phyloP scores from a whole-genome alignment of 2,888 invertebrate species.

The Julus scandinavius region DNA sequence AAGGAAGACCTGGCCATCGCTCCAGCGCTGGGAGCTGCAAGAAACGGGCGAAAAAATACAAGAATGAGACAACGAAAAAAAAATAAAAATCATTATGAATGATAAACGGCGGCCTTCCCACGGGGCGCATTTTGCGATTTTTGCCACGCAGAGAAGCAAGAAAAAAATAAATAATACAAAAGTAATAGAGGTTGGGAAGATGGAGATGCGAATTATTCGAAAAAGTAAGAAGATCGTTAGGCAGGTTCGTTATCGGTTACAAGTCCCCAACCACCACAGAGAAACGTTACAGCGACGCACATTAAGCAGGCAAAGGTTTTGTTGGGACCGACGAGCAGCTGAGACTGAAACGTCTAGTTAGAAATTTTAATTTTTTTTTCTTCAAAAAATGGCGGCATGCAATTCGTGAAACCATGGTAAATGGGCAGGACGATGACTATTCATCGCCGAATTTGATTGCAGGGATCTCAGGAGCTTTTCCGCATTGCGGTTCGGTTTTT shows the following conservation, averaged over 20 bases:
- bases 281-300: neutral
- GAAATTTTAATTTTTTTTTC: neutral
- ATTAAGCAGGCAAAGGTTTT: neutral
- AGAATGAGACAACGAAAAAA: conserved; percentile 18
- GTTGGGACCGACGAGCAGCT: neutral
- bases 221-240: conserved; percentile 34
- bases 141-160: conserved; percentile 30
- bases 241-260: conserved; percentile 42
- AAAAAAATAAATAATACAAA: conserved; percentile 40
- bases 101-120: conserved; percentile 38
- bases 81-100: conserved; percentile 10
- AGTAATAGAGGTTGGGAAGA: conserved; percentile 26
- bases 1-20: conserved; percentile 5
- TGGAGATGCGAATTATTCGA: conserved; percentile 35
- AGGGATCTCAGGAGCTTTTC: neutral
- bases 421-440: neutral
- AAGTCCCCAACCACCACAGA: conserved; percentile 25
- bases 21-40: conserved; percentile 19
- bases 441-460: neutral
- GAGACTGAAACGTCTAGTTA: neutral
- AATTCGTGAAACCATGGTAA: neutral
- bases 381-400: neutral
- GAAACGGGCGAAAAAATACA: neutral
- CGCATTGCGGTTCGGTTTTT: neutral
- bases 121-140: conserved; percentile 35